phyloP scores from a whole-genome alignment of 2,113 vertebrate species.

The Dicaeum eximium region DNA sequence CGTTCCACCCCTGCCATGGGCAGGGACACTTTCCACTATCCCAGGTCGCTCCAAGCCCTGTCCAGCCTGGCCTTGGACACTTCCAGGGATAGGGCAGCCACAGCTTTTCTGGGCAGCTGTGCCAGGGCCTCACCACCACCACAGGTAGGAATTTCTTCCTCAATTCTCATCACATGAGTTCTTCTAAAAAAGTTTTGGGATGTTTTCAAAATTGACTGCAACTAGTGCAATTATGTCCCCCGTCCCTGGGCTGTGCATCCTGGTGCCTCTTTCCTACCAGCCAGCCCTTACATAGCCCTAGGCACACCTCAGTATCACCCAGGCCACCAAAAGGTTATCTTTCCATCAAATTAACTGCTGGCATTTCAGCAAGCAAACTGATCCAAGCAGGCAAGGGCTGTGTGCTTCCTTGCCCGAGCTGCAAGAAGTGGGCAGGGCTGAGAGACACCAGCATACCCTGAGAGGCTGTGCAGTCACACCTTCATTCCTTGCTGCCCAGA shows the following conservation, averaged over 20 bases:
- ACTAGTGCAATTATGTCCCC: accelerated
- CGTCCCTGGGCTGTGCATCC: accelerated
- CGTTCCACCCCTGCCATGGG: accelerated
- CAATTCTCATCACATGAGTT: neutral
- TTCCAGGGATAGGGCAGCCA: neutral
- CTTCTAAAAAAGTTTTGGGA: neutral
- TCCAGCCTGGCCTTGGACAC: neutral
- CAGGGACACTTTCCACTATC: neutral
- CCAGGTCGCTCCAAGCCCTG: accelerated
- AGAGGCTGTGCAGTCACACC: neutral
- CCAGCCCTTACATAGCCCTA: neutral
- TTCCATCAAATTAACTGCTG: neutral
- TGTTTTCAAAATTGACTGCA: neutral
- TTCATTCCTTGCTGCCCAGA: neutral
- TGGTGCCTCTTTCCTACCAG: neutral
- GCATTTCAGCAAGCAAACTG: neutral
- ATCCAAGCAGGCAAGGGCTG: neutral
- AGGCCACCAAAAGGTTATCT: neutral
- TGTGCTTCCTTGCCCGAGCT: neutral
- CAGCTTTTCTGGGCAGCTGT: neutral
- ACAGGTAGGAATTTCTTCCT: neutral
- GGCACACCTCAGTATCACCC: neutral
- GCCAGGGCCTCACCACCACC: neutral
- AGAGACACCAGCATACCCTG: neutral
- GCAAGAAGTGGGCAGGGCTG: neutral